phyloP scores from a whole-genome alignment of 2,888 invertebrate species.

The Lepidocyrtoides sp. region DNA sequence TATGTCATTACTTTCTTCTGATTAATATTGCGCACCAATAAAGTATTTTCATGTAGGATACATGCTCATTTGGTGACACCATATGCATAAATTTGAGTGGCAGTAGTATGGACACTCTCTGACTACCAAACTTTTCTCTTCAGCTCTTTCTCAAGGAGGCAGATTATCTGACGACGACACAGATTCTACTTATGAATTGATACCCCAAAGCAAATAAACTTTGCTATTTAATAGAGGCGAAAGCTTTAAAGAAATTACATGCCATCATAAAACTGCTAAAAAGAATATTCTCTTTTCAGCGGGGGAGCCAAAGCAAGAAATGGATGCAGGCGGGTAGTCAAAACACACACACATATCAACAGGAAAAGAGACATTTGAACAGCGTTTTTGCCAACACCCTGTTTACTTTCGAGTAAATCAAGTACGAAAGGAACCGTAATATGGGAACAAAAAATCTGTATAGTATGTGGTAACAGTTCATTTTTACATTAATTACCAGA shows the following conservation, averaged over 20 bases:
- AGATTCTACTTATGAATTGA: neutral
- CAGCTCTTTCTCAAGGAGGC: neutral
- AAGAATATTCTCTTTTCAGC: conserved; percentile 33
- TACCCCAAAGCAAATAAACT: neutral
- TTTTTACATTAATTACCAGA: too few species aligned
- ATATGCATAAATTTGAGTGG: neutral
- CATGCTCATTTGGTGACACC: neutral
- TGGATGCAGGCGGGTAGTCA: conserved; percentile 13
- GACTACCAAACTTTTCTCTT: neutral
- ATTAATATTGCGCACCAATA: neutral
- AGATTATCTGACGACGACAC: neutral
- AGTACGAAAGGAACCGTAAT: neutral
- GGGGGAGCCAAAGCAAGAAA: conserved; percentile 4
- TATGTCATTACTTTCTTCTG: conserved; percentile 19
- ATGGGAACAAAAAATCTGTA: neutral
- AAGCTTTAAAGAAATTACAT: conserved; percentile 15
- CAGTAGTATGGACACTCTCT: conserved; percentile 4
- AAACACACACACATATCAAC: conserved; percentile 2
- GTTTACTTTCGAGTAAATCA: neutral
- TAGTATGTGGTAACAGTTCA: too few species aligned
- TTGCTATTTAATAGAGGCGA: neutral
- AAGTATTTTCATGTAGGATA: neutral
- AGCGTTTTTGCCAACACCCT: conserved; percentile 41
- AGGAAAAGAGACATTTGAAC: neutral
- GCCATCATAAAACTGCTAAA: conserved; percentile 36